Base-by-base conservation (phyloP, 2,797 vertebrate species). In the Acanthurus lineatus region DNA sequence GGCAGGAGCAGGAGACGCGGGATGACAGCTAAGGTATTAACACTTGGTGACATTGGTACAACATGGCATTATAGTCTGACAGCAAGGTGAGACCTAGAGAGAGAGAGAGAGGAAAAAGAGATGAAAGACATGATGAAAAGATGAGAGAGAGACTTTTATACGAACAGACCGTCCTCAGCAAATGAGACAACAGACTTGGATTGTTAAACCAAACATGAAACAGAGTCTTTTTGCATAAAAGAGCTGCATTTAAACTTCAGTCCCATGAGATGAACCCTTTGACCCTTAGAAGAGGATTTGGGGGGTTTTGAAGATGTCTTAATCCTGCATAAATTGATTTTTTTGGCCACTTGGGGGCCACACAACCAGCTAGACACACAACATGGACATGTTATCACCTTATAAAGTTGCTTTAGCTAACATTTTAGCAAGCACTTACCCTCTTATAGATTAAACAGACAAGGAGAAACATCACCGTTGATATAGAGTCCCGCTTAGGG, bases 1-100 rank as follows among this genome's bases (percentile, higher is more conserved):
- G n/a, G 69, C 57, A 49, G 79, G 76, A 53, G 70, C 51, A 59
- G 62, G 77, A 85, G 69, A 84, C 47, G 40, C 38, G 76, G 81
- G 84, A 63, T 87, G 89, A 88, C 85, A 90, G 90, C 81, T 82
- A 48, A 82, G 82, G 81, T 86, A 87, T 92, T 88, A 91, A 87
- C 77, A 77, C 77, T 82, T 48, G 73, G 82, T 82, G 88, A 86
- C 88, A 86, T 72, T 59, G 76, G 72, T 76, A 68, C 61, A 87
- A 86, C 82, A 69, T 88, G 78, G 71, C 60, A 90, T 90, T 89
- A 88, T 48, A 62, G 54, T 57, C 54, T 81, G 77, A 88, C 71
- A 86, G 82, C 70, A 52, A 80, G 63, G 56, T 70, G 53, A 80
- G 72, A 45, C 53, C 45, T 32, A 20, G 16, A 48, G n/a, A 52